A percentile compares a stretch with the other conserved stretches of the same genome.
phyloP scores from a whole-genome alignment of 2,888 invertebrate species.

The Peribatodes rhomboidaria region DNA sequence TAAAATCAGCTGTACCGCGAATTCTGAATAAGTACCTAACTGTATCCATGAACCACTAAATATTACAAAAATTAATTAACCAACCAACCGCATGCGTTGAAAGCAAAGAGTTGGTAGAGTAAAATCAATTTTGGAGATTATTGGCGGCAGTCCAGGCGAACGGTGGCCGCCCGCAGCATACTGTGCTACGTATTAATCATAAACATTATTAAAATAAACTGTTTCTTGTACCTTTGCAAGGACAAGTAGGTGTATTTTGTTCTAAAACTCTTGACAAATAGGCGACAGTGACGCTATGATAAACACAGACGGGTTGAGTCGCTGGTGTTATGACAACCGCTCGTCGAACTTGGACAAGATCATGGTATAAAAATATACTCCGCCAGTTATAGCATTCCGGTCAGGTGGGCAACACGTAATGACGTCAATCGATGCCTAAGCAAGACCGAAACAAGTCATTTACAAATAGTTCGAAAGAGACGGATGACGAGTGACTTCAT shows the following conservation, averaged over 20 bases:
- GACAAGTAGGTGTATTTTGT: not conserved
- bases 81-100: constrained; percentile 68
- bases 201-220: constrained; percentile 35
- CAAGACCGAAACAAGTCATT: no score
- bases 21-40: no score
- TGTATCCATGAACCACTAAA: not conserved
- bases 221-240: constrained; percentile 17
- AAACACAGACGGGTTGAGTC: no score
- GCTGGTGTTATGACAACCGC: no score
- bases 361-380: no score
- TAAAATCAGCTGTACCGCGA: no score
- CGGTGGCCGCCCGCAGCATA: constrained; percentile 66
- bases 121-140: constrained; percentile 81
- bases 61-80: constrained; percentile 67
- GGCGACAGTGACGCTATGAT: not conserved
- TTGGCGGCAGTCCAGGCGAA: constrained; percentile 74
- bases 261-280: constrained; percentile 9
- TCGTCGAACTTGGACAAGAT: no score
- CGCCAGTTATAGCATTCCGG: no score
- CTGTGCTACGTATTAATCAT: constrained; percentile 48
- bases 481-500: no score
- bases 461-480: no score
- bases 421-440: no score
- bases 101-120: constrained; percentile 73
- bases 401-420: no score